Evolutionary conservation across 2,113 vertebrate genomes (phyloP), one percentile per base, ranked within the genome.

Genomic region (Nansenia antarctica): DNA sequence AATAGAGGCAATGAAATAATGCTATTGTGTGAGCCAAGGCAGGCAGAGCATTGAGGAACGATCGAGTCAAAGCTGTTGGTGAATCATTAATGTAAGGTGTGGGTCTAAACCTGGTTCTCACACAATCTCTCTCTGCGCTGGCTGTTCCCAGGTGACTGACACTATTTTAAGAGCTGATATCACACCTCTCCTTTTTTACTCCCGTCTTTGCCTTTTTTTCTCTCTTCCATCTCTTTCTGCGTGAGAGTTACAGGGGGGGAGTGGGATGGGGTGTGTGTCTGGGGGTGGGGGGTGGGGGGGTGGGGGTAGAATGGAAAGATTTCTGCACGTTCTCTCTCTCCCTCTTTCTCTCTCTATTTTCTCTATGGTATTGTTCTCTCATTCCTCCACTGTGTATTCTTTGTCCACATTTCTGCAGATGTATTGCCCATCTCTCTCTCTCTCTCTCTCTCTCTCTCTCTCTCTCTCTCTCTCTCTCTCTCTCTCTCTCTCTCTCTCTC

Each of bases 31-130:
- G 42, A 79, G 75, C 80, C 72, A 75, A 61, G 72, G 78, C 67
- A 69, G 72, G 62, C 69, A 35, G 83, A 75, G 15, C 65, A 4
- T 45, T 90, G 86, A 89, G 76, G 84, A 86, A 89, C 76, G 86
- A 90, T 79, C 68, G 1, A 83, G 86, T 87, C 83, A 76, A 78
- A 81, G 82, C 84, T 81, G 83, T 78, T 83, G 86, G 88, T 81
- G 78, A 87, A 89, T 89, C 85, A 81, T 87, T 83, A 90, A 88
- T 81, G 87, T 60, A 74, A 81, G 81, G 85, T 85, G 83, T 76
- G 75, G 80, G 80, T 85, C 86, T 85, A 67, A 83, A 86, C 69
- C 77, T 22, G 49, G 76, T 82, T 83, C 82, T 80, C 81, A 84
- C 80, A 82, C 53, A 8, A 35, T 11, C 78, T 73, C 66, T 53